Base-by-base conservation (phyloP, 2,888 invertebrate genomes). In the Dioctria linearis region DNA sequence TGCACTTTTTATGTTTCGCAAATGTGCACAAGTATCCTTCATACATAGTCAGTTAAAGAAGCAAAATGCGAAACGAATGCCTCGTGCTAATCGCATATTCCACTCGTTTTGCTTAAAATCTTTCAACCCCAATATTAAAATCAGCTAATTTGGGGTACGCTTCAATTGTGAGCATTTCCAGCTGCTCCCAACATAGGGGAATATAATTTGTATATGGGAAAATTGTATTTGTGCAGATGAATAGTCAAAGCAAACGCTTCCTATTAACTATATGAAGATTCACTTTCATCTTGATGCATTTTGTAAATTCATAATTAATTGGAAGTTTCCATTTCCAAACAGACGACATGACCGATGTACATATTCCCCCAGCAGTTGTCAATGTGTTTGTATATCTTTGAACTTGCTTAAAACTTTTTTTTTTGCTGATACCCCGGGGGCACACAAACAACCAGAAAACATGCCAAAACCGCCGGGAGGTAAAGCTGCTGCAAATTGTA, bases 391-490 rank as follows among this genome's bases (percentile, higher is more conserved):
- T 3, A n/a, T 9, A 59, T 59, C 51, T 71, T 11, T 54, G 8
- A 8, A 67, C 25, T 25, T 25, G 25, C 25, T 25, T 25, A 25
- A 25, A 25, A 25, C 25, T 25, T 25, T 25, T 25, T 43, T 51
- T 46, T 54, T 51, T 54, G n/a, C n/a, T n/a, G 37, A 9, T 51
- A 54, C 69, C 54, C 54, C 25, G 71, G 39, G 42, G 54, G 39
- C 51, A 54, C 9, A 71, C 71, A 71, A 71, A 71, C 71, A 71
- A 71, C 71, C 54, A 71, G 71, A 71, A 71, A 71, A 71, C 71
- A 71, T 37, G 4, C 39, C 25, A 37, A 54, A 54, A 71, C 54
- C 54, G 39, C 71, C 13, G 51, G 54, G 42, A 25, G 25, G 71
- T 43, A 37, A 71, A 71, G 71, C 40, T 43, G 25, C n/a, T 51